A percentile compares a stretch with the other conserved stretches of the same genome.
These are phyloP conservation scores for Dyspetes luteomarginatus DNA, from an alignment of 2,888 invertebrate genomes.

Conservation along the genomic window DNA sequence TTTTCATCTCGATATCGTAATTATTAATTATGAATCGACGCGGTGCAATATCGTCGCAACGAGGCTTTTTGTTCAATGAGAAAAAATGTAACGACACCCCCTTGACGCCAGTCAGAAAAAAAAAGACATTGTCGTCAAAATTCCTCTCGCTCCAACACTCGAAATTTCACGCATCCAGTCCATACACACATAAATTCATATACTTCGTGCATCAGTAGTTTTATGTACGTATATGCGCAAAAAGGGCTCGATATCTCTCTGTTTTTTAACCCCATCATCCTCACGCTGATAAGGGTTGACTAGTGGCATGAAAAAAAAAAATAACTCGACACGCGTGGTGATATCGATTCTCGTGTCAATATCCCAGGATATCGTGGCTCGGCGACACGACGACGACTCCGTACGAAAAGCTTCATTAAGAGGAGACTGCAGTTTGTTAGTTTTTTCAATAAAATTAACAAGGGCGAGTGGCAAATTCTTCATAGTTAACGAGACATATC, in stretches of 20 bases:
- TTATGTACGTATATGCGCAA: not conserved
- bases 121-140: constrained; percentile 36
- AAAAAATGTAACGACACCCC: constrained; percentile 14
- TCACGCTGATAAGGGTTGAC: constrained; percentile 43
- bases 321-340: not conserved
- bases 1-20: constrained; percentile 21
- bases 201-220: not conserved
- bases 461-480: not conserved
- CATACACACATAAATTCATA: not conserved
- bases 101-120: not conserved
- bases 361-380: constrained; percentile 17
- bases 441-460: constrained; percentile 17
- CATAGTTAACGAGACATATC: not conserved
- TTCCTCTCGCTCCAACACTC: not conserved
- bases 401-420: constrained; percentile 37
- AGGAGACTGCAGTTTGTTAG: not conserved
- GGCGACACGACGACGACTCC: not conserved
- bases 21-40: constrained; percentile 21
- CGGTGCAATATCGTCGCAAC: not conserved
- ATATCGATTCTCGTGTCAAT: constrained; percentile 48
- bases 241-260: constrained; percentile 28
- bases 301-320: constrained; percentile 48
- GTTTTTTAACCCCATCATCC: constrained; percentile 31
- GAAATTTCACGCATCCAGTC: constrained; percentile 16
- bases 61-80: not conserved